Evolutionary conservation across 2,797 vertebrate species (phyloP).

Genomic region (Rhodeus uyekii): DNA sequence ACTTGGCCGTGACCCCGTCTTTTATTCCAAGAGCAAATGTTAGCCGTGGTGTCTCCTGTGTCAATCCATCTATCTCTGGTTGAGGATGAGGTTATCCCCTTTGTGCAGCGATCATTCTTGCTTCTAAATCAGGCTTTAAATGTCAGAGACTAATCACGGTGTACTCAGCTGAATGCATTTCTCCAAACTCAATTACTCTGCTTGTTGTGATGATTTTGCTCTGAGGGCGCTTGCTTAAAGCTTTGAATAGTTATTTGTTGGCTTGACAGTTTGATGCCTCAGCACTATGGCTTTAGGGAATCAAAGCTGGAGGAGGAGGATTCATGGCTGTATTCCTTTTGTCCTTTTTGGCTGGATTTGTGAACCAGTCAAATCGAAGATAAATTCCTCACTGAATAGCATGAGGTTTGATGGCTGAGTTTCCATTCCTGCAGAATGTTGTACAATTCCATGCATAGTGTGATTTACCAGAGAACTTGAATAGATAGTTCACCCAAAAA

Average conservation of each 20-base stretch:
- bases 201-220: conserved; percentile 13
- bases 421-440: background rate
- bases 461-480: background rate
- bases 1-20: background rate
- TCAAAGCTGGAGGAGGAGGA: conserved; percentile 28
- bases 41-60: background rate
- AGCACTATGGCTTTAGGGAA: conserved; percentile 15
- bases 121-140: conserved; percentile 39
- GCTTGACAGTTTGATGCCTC: conserved; percentile 3
- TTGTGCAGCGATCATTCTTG: background rate
- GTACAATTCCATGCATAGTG: background rate
- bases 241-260: conserved; percentile 25
- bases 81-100: conserved; percentile 35
- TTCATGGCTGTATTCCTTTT: conserved; percentile 6
- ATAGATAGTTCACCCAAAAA: background rate
- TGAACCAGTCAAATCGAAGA: conserved; percentile 17
- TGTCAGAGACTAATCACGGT: conserved; percentile 40
- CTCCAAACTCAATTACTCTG: conserved; percentile 36
- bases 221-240: conserved; percentile 11
- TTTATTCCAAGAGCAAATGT: conserved; percentile 12
- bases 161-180: conserved; percentile 36
- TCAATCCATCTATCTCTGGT: conserved; percentile 14
- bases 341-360: conserved; percentile 27
- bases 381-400: conserved; percentile 1
- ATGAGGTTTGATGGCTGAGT: background rate